Conservation (phyloP, 2,888 invertebrate genomes). For the Drosophila melanosoma region DNA sequence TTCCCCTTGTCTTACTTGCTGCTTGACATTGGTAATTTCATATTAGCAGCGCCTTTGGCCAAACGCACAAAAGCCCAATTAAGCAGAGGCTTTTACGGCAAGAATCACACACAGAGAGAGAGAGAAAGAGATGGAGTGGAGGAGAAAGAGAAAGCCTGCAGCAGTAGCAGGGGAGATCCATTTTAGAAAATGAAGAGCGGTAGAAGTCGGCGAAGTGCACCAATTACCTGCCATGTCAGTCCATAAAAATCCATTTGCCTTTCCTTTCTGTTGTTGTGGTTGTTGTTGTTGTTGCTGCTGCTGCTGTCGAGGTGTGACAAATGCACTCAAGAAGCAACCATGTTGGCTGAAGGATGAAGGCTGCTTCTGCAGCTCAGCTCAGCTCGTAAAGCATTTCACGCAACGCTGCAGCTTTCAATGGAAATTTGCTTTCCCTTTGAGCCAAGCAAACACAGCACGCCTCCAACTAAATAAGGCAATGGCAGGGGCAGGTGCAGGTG, state of each 20-base stretch:
- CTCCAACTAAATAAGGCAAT: constrained; percentile 42
- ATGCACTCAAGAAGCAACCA: constrained; percentile 71
- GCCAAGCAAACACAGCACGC: constrained; percentile 47
- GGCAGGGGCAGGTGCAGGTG: no score
- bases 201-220: constrained; percentile 59
- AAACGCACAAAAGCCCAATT: constrained; percentile 62
- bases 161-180: constrained; percentile 12
- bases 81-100: constrained; percentile 63
- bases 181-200: constrained; percentile 49
- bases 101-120: constrained; percentile 30
- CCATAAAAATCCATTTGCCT: constrained; percentile 79
- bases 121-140: background rate
- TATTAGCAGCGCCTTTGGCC: constrained; percentile 75
- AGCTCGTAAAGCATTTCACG: constrained; percentile 78
- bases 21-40: constrained; percentile 67
- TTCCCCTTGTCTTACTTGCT: background rate
- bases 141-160: constrained; percentile 5
- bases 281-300: constrained; percentile 15
- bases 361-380: constrained; percentile 13
- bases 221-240: constrained; percentile 77
- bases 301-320: constrained; percentile 74
- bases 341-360: constrained; percentile 30
- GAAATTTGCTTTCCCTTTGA: constrained; percentile 75
- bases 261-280: constrained; percentile 33
- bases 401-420: constrained; percentile 80